These are phyloP conservation scores for Erpetoichthys calabaricus DNA, from an alignment of 2,797 vertebrate species.

Conservation along the genomic window DNA sequence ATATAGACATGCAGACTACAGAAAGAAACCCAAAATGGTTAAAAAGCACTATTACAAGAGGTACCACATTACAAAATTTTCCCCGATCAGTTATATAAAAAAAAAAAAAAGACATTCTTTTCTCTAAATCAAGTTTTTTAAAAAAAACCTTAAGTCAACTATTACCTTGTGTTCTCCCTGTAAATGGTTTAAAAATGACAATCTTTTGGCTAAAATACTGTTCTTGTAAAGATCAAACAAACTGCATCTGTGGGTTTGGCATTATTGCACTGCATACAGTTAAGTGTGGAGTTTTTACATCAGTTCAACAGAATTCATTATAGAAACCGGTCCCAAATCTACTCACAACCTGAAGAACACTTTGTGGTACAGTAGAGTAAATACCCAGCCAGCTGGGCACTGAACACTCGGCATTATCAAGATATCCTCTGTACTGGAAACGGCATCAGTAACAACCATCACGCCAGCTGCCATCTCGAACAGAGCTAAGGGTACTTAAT, in stretches of 20 bases:
- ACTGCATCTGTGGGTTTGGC: slow-evolving; percentile 26
- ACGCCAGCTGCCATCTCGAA: slow-evolving; percentile 89
- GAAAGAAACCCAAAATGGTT: slow-evolving; percentile 41
- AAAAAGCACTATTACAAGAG: slow-evolving; percentile 40
- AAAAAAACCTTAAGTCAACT: slow-evolving; percentile 10
- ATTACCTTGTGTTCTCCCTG: slow-evolving; percentile 3
- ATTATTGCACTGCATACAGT: slow-evolving; percentile 25
- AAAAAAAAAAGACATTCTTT: slow-evolving; percentile 6
- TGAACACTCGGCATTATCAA: slow-evolving; percentile 28
- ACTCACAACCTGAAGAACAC: slow-evolving; percentile 32
- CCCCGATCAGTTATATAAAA: slow-evolving; percentile 15
- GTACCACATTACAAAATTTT: slow-evolving; percentile 42
- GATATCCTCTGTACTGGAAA: slow-evolving; percentile 20
- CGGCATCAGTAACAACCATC: slow-evolving; percentile 86
- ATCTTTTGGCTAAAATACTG: slow-evolving; percentile 22
- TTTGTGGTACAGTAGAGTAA: slow-evolving; percentile 23
- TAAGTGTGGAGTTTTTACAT: slow-evolving; percentile 13
- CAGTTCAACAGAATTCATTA: slow-evolving; percentile 9
- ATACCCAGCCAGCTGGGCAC: slow-evolving; percentile 93
- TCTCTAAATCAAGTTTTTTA: slow-evolving; percentile 3
- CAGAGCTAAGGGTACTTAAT: slow-evolving; percentile 73
- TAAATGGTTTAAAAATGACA: slow-evolving; percentile 21
- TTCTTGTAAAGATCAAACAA: slow-evolving; percentile 18
- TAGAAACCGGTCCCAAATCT: slow-evolving; percentile 19
- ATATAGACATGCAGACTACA: no score